A percentile compares a stretch with the other conserved stretches of the same genome.
Conservation (phyloP, 2,113 vertebrate genomes). For the Clarias magur region DNA sequence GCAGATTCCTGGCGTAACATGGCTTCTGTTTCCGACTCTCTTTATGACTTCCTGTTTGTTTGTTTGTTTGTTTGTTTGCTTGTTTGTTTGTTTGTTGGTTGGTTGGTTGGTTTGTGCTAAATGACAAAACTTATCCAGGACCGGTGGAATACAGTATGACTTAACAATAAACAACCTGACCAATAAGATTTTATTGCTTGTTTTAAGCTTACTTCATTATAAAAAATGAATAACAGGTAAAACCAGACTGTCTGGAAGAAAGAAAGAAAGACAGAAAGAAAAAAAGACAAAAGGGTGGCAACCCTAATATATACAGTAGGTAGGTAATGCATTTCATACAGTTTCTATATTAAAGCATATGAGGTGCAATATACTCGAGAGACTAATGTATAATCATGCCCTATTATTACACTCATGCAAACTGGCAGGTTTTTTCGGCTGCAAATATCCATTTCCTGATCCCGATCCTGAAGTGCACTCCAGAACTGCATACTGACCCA, state of each 20-base stretch:
- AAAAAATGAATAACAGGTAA: neutral
- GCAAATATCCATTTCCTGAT: neutral
- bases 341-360: constrained; percentile 19
- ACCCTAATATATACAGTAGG: constrained; percentile 10
- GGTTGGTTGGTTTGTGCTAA: neutral
- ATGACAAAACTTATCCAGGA: neutral
- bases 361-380: constrained; percentile 14
- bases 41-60: neutral
- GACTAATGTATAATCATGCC: constrained; percentile 25
- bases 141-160: neutral
- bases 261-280: neutral
- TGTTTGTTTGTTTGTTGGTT: neutral
- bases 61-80: neutral
- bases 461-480: neutral
- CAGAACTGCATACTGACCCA: neutral
- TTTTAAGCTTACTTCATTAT: neutral
- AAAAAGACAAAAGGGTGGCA: neutral
- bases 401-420: constrained; percentile 36
- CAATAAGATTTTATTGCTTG: neutral
- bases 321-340: constrained; percentile 12
- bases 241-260: neutral
- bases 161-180: neutral
- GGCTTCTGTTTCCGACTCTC: no score
- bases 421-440: neutral
- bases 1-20: no score